These are phyloP conservation scores for Myotis planiceps DNA, from an alignment of 2,797 vertebrate genomes.

Conservation along the genomic window DNA sequence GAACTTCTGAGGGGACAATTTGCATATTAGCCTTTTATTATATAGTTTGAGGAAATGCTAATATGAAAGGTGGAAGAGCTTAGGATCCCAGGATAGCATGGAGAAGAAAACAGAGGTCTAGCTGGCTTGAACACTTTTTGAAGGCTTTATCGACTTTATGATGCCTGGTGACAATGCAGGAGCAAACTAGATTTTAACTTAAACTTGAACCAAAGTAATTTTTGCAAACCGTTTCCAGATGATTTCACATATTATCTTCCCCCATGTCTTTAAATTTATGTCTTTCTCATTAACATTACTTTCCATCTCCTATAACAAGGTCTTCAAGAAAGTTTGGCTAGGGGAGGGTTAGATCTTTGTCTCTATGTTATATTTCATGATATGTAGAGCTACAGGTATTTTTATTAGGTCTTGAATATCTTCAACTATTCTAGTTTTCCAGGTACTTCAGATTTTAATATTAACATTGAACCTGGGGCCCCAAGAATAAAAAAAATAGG, in stretches of 20 bases:
- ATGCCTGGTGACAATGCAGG: not conserved
- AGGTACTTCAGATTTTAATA: not conserved
- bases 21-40: too few relatives aligned
- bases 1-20: too few relatives aligned
- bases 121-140: not conserved
- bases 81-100: not conserved
- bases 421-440: not conserved
- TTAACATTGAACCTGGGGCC: not conserved
- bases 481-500: not conserved
- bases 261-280: not conserved
- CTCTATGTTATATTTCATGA: not conserved
- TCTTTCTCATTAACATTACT: not conserved
- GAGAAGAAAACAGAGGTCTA: not conserved
- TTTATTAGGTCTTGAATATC: slow-evolving; percentile 24
- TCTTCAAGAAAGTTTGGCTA: not conserved
- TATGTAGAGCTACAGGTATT: not conserved
- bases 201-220: not conserved
- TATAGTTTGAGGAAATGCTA: not conserved
- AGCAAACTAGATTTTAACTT: not conserved
- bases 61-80: not conserved
- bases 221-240: not conserved
- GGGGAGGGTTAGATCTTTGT: not conserved
- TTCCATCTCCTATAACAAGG: not conserved
- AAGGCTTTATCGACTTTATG: slow-evolving; percentile 21
- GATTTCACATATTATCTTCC: not conserved